A percentile compares a stretch with the other conserved stretches of the same genome.
Evolutionary conservation across 2,113 vertebrate genomes (phyloP).

Genomic region (Jacana jacana): DNA sequence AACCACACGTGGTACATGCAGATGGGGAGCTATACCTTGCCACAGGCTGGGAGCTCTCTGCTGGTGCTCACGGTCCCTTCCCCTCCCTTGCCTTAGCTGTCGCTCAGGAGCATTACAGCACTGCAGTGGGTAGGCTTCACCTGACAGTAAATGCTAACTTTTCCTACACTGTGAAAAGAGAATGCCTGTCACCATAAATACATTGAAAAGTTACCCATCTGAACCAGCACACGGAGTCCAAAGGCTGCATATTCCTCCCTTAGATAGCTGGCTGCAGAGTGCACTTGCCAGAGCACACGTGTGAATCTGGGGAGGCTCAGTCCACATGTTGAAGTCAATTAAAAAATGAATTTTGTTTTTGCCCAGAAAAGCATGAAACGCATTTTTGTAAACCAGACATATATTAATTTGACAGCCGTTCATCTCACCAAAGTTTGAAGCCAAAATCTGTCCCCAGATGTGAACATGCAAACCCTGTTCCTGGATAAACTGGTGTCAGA

Average conservation of each 20-base stretch:
- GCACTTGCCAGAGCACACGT: background rate
- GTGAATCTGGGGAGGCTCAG: background rate
- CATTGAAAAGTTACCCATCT: background rate
- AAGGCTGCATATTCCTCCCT: background rate
- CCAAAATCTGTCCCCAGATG: background rate
- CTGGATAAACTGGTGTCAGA: background rate
- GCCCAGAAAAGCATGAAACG: background rate
- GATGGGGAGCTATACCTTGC: background rate
- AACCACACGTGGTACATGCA: background rate
- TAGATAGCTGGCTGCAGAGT: background rate
- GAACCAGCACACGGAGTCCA: background rate
- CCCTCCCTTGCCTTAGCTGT: background rate
- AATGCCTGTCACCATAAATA: background rate
- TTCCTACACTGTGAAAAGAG: background rate
- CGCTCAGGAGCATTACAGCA: background rate
- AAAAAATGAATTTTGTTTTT: background rate
- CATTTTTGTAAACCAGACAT: background rate
- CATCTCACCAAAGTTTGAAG: background rate
- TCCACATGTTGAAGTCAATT: background rate
- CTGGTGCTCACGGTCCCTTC: background rate
- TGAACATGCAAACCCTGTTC: background rate
- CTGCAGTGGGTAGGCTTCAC: background rate
- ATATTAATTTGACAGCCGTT: background rate
- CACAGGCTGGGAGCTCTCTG: accelerated
- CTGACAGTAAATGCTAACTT: background rate